Evolutionary conservation across 1,140 invertebrate species (phyloP).

Genomic region (Drosophila sulfurigaster): DNA sequence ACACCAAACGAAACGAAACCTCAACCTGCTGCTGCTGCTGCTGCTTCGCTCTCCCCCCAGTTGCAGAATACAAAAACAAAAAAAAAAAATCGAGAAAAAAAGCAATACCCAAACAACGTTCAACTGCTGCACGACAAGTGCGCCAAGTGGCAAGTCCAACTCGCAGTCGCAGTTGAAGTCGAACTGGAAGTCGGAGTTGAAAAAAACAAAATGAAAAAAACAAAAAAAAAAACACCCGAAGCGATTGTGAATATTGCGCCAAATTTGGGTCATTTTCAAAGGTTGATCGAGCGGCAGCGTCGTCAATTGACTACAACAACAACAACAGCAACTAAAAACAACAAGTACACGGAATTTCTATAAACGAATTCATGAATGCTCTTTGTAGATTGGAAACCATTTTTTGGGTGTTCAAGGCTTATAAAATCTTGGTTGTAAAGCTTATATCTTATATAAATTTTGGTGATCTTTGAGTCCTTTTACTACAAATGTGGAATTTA

Average conservation of each 20-base stretch:
- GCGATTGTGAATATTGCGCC: conserved; percentile 54
- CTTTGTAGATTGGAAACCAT: neutral
- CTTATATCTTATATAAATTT: too few species aligned
- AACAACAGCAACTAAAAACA: conserved; percentile 3
- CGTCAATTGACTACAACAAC: conserved; percentile 45
- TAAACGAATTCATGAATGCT: neutral
- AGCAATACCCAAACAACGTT: neutral
- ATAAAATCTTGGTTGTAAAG: too few species aligned
- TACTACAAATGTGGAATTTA: too few species aligned
- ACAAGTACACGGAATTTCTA: neutral
- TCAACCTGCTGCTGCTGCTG: neutral
- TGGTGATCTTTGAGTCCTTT: too few species aligned
- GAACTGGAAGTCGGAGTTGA: conserved; percentile 28
- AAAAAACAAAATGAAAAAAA: neutral
- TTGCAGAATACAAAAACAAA: too few species aligned
- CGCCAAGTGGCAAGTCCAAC: conserved; percentile 49
- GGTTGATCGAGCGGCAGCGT: conserved; percentile 53
- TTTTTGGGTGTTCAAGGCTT: too few species aligned
- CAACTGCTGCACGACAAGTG: conserved; percentile 55
- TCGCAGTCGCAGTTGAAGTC: conserved; percentile 27
- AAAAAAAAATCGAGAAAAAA: neutral
- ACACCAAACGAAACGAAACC: conserved; percentile 4
- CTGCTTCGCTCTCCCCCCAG: neutral
- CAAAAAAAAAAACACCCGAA: conserved; percentile 19
- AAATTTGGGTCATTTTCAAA: conserved; percentile 70